Evolutionary conservation across 1,140 invertebrate species (phyloP), one percentile per base, ranked within the genome.

Genomic region (Eumaeus atala): DNA sequence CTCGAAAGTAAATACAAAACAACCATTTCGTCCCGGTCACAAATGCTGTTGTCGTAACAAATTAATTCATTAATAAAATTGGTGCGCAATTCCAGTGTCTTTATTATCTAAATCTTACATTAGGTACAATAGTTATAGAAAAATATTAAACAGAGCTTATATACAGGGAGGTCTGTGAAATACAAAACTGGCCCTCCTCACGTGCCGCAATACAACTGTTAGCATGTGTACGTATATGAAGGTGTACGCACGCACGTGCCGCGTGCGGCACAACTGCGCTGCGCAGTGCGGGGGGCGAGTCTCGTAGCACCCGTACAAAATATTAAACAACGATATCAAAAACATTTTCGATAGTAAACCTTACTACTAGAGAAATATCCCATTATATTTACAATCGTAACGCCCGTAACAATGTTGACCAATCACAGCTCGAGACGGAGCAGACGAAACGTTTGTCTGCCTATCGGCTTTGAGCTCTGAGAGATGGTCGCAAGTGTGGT

Each of bases 61-160:
- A 11, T 50, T 44, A 50, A 58, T 11, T 47, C 42, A 35, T 54
- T 38, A 48, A 50, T 56, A 48, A 54, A 65, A 63, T 62, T 63
- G 56, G 62, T 62, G 69, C 64, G 62, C 56, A 64, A 66, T 62
- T 56, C 53, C 60, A 48, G 52, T 64, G 38, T 54, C 14, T 21
- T 14, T 34, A 54, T 21, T 54, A 54, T 10, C 14, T 54, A 18
- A 38, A 9, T 51, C 42, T 44, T 65, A 67, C 36, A 59, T 57
- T 65, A 28, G 21, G 21, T 28, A 62, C 54, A 58, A 65, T 62
- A 62, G 63, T 67, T 60, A 65, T 69, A 72, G 67, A 67, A 71
- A 72, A 69, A 70, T 74, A 71, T 69, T 74, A 71, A 71, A 73
- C 59, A 47, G 62, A 56, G 53, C 50, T 44, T 74, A 74, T 74